Conservation (phyloP, 1,140 invertebrate species). For the Contarinia nasturtii region DNA sequence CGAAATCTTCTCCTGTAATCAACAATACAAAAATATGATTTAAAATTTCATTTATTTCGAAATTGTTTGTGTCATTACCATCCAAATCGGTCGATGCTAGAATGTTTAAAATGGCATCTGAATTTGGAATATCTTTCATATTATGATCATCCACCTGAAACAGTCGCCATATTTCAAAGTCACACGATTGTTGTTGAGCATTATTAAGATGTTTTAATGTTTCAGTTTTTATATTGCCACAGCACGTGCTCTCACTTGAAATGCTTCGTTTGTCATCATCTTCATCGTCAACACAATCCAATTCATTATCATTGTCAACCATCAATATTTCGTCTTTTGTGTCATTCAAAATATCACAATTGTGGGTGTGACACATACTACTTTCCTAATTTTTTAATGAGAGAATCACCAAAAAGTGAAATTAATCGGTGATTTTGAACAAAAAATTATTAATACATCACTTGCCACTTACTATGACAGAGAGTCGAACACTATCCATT, state of each 20-base stretch:
- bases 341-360: no score
- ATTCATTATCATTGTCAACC: no score
- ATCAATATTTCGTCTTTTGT: no score
- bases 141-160: conserved; percentile 21
- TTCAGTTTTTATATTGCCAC: conserved; percentile 21
- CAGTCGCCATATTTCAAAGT: conserved; percentile 24
- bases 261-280: conserved; percentile 22
- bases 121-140: conserved; percentile 26
- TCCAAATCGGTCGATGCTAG: conserved; percentile 24
- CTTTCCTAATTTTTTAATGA: no score
- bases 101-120: conserved; percentile 25
- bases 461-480: neutral
- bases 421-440: no score
- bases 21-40: neutral
- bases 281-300: conserved; percentile 1
- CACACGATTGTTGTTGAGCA: conserved; percentile 14
- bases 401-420: no score
- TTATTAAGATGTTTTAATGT: conserved; percentile 12
- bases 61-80: conserved; percentile 7
- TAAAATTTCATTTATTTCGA: neutral
- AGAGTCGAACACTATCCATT: no score
- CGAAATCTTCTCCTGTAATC: conserved; percentile 6
- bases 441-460: neutral
- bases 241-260: conserved; percentile 26
- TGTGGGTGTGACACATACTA: no score